Base-by-base conservation (phyloP, 2,797 vertebrate species). In the Calcarius lapponicus region DNA sequence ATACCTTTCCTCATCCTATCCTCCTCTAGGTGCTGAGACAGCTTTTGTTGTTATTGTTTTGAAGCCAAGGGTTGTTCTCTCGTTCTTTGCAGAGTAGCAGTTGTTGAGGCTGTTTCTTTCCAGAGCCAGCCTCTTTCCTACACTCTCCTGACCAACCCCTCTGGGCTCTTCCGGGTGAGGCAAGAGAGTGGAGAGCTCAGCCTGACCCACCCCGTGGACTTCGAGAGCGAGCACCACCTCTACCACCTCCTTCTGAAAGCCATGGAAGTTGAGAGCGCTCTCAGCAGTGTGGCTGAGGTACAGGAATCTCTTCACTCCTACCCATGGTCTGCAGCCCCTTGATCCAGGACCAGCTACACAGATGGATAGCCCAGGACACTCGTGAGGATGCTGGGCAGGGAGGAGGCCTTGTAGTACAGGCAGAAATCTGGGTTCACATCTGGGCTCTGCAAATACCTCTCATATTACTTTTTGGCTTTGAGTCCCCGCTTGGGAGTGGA, bases 91-190 rank as follows among this genome's bases (percentile, higher is more conserved):
- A 99, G 99, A 17, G 97, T 99, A 22, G 98, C 98, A 1, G 92
- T 98, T 94, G 98, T 99, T 45, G 98, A 98, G 96, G 99, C 99
- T 43, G 84, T 98, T 75, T 99, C 99, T 67, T 99, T 99, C 98
- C 99, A 99, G 98, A 98, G 92, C 93, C 98, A 97, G 91, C 95
- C 80, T 43, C 96, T 99, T 79, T 98, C 97, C 4, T 99, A 98
- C 96, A 96, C 97, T 92, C 97, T 99, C 94, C 96, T 98, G 96
- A 96, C 97, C 1, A 99, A 99, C 86, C 98, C 98, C 21, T 98
- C 98, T 4, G 98, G 98, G 71, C 97, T 99, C 75, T 99, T 99
- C 97, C 97, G 94, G 60, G 95, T 99, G 96, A 97, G 98, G 95
- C 98, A 98, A 95, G 98, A 98, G 89, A 98, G 97, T 0, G 99